These are phyloP conservation scores for Tragelaphus strepsiceros DNA, from an alignment of 2,113 vertebrate genomes.

Conservation along the genomic window DNA sequence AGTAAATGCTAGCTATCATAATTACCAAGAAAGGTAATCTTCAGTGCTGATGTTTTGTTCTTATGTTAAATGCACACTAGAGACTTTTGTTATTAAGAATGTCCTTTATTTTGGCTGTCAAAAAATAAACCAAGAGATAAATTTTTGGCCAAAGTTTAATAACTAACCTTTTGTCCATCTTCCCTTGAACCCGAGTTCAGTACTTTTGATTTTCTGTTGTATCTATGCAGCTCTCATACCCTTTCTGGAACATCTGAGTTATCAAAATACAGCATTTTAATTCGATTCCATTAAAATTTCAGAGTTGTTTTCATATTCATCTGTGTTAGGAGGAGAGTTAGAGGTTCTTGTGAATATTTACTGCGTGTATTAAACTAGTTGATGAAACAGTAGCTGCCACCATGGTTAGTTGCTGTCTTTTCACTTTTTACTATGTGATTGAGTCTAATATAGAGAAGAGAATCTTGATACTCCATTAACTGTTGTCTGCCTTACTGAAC, in stretches of 20 bases:
- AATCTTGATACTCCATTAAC: not conserved
- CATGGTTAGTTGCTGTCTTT: not conserved
- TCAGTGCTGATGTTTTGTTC: constrained; percentile 1
- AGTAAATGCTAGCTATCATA: not conserved
- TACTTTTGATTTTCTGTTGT: not conserved
- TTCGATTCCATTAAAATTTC: not conserved
- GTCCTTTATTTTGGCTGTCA: not conserved
- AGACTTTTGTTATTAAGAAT: not conserved
- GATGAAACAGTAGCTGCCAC: not conserved
- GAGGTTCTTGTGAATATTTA: not conserved
- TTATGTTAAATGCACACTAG: not conserved
- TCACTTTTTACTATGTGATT: not conserved
- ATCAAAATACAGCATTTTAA: not conserved
- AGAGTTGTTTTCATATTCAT: not conserved
- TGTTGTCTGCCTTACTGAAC: not conserved
- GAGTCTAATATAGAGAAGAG: not conserved
- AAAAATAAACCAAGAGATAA: not conserved
- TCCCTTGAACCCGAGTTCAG: not conserved
- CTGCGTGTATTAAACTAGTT: not conserved
- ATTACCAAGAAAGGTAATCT: not conserved
- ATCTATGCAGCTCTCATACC: not conserved
- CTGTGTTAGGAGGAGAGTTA: not conserved
- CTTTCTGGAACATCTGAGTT: not conserved
- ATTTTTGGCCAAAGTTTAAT: not conserved
- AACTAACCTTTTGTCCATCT: not conserved